Evolutionary conservation across 2,797 vertebrate genomes (phyloP), one percentile per base, ranked within the genome.

Genomic region (Mus spretus): DNA sequence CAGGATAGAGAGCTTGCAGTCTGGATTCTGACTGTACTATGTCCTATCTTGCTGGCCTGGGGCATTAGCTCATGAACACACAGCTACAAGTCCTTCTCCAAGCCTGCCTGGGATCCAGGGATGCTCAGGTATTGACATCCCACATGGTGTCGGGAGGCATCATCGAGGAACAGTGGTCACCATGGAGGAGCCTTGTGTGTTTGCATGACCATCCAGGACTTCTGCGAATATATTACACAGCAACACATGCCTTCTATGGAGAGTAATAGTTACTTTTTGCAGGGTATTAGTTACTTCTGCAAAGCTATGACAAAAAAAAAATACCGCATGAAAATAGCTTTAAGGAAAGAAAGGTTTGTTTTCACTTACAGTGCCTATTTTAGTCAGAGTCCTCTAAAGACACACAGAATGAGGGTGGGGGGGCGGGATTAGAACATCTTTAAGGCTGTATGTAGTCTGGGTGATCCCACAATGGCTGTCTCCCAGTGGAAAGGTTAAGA

Each of bases 281-380:
- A 65, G 28, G 15, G 28, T 84, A 65, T 86, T 26, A 37, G 84
- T 72, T 87, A 70, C 63, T 70, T 70, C 13, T 86, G 34, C 84
- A 72, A 53, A 15, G 34, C 65, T 72, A 55, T 72, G 85, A 40
- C 67, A 72, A 87, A 87, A 87, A 72, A 87, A 87, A 87, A n/a
- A 70, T 28, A 55, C 4, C 50, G 6, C 34, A 87, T 28, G 11
- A 74, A 37, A 85, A n/a, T 4, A 85, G 40, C 40, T 65, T 65
- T 47, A 65, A 65, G 40, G 26, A 7, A 22, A 13, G 17, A 67
- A 85, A 85, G 19, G 19, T 24, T 50, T 50, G 6, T 50, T 50
- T 67, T 85, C 40, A 67, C 61, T 50, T 19, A 78, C 44, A 61
- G 55, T 85, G 11, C 65, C 61, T 85, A 34, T 14, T 34, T 65